Evolutionary conservation across 2,888 invertebrate genomes (phyloP).

Genomic region (Sycophila texana): DNA sequence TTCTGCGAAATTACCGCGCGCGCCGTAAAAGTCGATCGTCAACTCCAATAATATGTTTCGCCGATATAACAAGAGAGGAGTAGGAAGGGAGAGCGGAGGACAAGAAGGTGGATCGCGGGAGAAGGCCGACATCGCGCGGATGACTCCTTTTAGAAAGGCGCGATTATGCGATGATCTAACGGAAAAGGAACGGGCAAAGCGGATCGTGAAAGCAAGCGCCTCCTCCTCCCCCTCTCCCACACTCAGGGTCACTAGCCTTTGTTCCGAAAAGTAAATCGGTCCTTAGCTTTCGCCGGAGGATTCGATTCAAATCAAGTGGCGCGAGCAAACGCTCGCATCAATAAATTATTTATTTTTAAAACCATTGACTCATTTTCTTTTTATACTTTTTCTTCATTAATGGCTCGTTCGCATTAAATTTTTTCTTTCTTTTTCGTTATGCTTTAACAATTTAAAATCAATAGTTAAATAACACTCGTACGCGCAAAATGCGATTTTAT

Average conservation of each 20-base stretch:
- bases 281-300: conserved; percentile 34
- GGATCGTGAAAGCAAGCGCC: conserved; percentile 73
- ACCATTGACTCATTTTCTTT: too few relatives aligned
- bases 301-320: background rate
- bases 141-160: conserved; percentile 48
- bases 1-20: conserved; percentile 4
- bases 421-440: too few relatives aligned
- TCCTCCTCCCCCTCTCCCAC: conserved; percentile 61
- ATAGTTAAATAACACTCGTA: too few relatives aligned
- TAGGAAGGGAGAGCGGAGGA: conserved; percentile 18
- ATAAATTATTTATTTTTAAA: too few relatives aligned
- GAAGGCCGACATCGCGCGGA: conserved; percentile 1
- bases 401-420: too few relatives aligned
- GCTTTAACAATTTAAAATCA: too few relatives aligned
- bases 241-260: conserved; percentile 75
- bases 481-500: too few relatives aligned
- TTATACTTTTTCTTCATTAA: too few relatives aligned
- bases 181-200: conserved; percentile 69
- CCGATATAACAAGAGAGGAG: conserved; percentile 4
- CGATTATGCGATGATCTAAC: conserved; percentile 67
- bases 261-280: conserved; percentile 34
- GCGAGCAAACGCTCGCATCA: background rate
- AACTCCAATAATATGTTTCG: conserved; percentile 16
- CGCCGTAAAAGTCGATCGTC: conserved; percentile 34
- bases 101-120: background rate